Evolutionary conservation across 2,797 vertebrate genomes (phyloP).

Genomic region (Rhynchonycteris naso): DNA sequence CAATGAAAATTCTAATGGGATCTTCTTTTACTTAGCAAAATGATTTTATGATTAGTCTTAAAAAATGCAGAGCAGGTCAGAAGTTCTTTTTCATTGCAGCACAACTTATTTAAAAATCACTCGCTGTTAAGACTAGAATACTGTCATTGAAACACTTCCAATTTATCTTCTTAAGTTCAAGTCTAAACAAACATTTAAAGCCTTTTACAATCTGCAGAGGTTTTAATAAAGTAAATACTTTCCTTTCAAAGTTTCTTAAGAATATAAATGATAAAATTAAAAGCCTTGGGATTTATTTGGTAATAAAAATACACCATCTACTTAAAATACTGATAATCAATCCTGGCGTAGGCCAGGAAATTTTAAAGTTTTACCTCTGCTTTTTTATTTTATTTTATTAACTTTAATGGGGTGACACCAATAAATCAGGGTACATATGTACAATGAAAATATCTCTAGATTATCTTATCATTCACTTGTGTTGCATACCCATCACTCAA

Average conservation of each 20-base stretch:
- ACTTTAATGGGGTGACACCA: no score
- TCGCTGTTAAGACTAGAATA: background rate
- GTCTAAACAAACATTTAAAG: background rate
- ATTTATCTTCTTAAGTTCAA: constrained; percentile 7
- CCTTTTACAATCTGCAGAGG: background rate
- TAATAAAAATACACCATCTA: constrained; percentile 5
- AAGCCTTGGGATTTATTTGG: background rate
- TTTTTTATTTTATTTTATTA: no score
- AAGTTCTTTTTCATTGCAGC: background rate
- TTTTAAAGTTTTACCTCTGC: constrained; percentile 1
- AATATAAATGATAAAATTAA: constrained; percentile 33
- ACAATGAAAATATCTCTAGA: no score
- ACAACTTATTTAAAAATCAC: background rate
- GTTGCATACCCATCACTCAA: no score
- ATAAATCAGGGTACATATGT: no score
- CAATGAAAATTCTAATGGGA: constrained; percentile 22
- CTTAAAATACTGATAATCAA: background rate
- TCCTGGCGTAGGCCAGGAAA: background rate
- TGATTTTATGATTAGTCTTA: constrained; percentile 28
- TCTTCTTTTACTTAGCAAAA: constrained; percentile 25
- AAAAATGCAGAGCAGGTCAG: background rate
- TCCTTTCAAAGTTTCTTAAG: constrained; percentile 19
- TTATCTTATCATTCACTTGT: no score
- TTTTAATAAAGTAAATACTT: constrained; percentile 39
- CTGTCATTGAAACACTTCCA: background rate